A percentile compares a stretch with the other conserved stretches of the same genome.
Conservation (phyloP, 2,888 invertebrate species). For the Cerastoderma edule region DNA sequence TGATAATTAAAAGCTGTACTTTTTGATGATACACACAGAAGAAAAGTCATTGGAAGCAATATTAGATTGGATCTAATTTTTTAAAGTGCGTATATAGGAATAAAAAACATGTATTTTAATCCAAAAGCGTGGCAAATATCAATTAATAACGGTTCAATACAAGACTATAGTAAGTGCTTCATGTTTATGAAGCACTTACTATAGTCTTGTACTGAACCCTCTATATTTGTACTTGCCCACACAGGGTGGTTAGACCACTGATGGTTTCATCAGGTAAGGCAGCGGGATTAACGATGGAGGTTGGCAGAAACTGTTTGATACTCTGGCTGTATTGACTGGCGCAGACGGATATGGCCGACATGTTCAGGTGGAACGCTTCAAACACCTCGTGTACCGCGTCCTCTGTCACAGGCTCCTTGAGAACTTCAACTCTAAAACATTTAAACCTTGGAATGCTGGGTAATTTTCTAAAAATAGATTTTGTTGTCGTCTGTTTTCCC, state of each 20-base stretch:
- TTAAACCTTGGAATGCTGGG: not conserved
- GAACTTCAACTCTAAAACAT: not conserved
- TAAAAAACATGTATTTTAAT: too few species aligned
- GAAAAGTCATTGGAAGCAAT: too few species aligned
- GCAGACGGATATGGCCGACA: conserved; percentile 17
- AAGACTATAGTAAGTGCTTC: too few species aligned
- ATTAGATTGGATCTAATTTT: too few species aligned
- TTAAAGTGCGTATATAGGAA: too few species aligned
- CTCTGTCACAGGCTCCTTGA: not conserved
- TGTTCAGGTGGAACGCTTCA: not conserved
- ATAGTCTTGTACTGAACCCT: not conserved
- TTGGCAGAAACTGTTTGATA: conserved; percentile 17
- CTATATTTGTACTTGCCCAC: conserved; percentile 24
- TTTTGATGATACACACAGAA: too few species aligned
- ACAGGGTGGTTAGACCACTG: not conserved
- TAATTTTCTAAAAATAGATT: too few species aligned
- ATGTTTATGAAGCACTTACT: too few species aligned
- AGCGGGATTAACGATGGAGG: conserved; percentile 21
- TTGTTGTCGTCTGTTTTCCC: too few species aligned
- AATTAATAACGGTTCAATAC: too few species aligned
- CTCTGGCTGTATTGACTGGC: not conserved
- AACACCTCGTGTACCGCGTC: not conserved
- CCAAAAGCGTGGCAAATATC: too few species aligned
- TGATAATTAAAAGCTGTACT: too few species aligned
- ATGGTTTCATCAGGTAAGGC: conserved; percentile 1